Evolutionary conservation across 2,797 vertebrate genomes (phyloP), one percentile per base, ranked within the genome.

Genomic region (Alectoris magna): DNA sequence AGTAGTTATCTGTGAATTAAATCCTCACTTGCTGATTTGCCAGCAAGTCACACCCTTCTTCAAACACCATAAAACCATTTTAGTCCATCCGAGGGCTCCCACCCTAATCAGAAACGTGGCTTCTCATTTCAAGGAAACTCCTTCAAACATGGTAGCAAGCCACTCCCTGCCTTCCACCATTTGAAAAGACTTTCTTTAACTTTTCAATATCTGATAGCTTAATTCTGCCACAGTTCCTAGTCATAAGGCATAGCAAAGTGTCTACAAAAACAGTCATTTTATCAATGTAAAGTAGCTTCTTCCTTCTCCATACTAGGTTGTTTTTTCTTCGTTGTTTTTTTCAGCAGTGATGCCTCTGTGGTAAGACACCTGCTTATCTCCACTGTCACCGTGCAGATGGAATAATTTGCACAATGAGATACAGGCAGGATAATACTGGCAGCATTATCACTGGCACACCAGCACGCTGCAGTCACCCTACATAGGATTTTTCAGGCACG

Each of bases 381-480:
- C 48, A 18, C 6, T 63, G 34, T 55, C 27, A 69, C 22, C 39
- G 44, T 1, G 3, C 38, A 81, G 46, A 55, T 31, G n/a, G 22
- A 11, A 12, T 24, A 62, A 59, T 77, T 75, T 71, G 74, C 38
- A 34, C 48, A 14, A 46, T 10, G 23, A 14, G 6, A 48, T 48
- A 53, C 14, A 60, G 21, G 8, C 0, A 0, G 14, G 4, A 71
- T 56, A 24, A 18, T 21, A 14, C 14, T 72, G 70, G 3, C 3
- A 70, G 13, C 66, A n/a, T 43, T 77, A 26, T 34, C 36, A 36
- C 11, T 63, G 36, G 13, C 58, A 26, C 11, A 60, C 11, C 14
- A 78, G 48, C 77, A 59, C 16, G 46, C 41, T 44, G 31, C 29
- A 7, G 23, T 31, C 71, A 49, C 13, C n/a, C 14, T 48, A 41